Evolutionary conservation across 2,797 vertebrate genomes (phyloP).

Genomic region (Clangula hyemalis): DNA sequence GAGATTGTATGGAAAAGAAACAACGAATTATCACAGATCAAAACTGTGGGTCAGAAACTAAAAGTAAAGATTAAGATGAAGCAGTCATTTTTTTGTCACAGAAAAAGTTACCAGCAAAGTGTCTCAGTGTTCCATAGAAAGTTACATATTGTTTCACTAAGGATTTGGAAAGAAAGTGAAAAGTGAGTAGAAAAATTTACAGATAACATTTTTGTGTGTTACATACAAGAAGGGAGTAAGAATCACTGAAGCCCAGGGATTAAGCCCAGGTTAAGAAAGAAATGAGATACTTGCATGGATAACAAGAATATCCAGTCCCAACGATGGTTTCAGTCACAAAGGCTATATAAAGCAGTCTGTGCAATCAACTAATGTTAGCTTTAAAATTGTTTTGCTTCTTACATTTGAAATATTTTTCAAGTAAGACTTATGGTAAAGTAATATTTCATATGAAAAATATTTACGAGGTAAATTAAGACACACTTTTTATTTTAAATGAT

Average conservation of each 20-base stretch:
- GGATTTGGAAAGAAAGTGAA: background rate
- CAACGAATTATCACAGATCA: background rate
- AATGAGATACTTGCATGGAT: background rate
- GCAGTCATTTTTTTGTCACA: background rate
- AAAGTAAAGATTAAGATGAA: background rate
- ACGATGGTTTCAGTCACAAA: background rate
- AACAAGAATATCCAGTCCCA: background rate
- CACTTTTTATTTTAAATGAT: background rate
- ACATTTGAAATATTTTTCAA: background rate
- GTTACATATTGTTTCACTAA: background rate
- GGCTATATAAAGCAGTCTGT: background rate
- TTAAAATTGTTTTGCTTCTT: background rate
- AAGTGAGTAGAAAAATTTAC: background rate
- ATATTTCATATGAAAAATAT: background rate
- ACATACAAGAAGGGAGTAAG: background rate
- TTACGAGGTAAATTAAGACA: slow-evolving; percentile 14
- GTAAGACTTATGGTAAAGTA: background rate
- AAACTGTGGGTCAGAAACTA: background rate
- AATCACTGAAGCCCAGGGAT: background rate
- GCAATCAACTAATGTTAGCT: background rate
- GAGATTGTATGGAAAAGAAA: background rate
- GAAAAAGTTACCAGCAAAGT: background rate
- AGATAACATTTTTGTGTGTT: background rate
- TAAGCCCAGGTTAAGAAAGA: background rate
- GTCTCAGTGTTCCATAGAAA: background rate